phyloP scores from a whole-genome alignment of 2,113 vertebrate species.

The Onychostoma macrolepis region DNA sequence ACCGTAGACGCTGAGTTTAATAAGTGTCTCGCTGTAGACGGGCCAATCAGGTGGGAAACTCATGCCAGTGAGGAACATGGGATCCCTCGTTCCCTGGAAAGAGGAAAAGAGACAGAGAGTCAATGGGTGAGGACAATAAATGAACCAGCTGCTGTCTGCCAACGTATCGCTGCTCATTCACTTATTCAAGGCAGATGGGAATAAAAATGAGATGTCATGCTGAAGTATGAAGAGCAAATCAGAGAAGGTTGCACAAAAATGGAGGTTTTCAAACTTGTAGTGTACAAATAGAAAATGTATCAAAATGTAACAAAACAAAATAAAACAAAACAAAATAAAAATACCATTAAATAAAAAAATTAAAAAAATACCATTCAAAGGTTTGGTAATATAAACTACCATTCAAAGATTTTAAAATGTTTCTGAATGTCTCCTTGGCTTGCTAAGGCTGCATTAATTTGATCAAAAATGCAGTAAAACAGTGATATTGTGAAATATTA shows the following conservation, averaged over 20 bases:
- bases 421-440: not conserved
- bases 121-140: not conserved
- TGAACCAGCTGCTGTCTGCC: conserved; percentile 30
- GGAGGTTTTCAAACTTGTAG: not conserved
- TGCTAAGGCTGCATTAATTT: not conserved
- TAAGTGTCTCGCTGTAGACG: conserved; percentile 87
- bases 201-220: not conserved
- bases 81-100: conserved; percentile 93
- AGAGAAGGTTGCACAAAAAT: not conserved
- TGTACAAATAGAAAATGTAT: not conserved
- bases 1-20: conserved; percentile 96
- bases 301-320: not conserved
- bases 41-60: conserved; percentile 91
- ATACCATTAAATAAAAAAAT: not conserved
- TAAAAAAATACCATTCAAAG: not conserved
- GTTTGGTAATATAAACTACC: no score
- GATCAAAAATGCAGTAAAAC: not conserved
- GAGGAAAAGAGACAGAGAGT: conserved; percentile 63
- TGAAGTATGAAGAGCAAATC: not conserved
- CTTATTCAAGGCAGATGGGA: not conserved
- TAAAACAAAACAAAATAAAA: not conserved
- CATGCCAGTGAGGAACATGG: conserved; percentile 93
- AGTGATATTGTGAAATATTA: not conserved
- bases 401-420: not conserved
- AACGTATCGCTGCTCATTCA: not conserved